Conservation (phyloP, 1,140 invertebrate genomes). For the Dreissena rostriformis region DNA sequence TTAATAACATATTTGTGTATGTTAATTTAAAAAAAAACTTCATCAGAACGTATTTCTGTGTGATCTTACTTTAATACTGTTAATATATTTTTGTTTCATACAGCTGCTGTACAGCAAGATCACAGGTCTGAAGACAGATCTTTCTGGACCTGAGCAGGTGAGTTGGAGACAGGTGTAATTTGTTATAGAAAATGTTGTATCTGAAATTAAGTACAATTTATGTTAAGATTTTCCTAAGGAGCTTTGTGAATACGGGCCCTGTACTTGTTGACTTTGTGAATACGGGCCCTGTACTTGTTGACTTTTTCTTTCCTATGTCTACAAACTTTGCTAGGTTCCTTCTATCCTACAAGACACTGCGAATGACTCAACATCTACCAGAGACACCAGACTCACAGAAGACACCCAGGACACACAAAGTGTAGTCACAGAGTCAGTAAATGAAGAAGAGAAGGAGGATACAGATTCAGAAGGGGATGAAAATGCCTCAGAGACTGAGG, state of each 20-base stretch:
- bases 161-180: background rate
- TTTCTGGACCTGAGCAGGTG: slow-evolving; percentile 86
- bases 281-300: too few relatives aligned
- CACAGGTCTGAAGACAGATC: slow-evolving; percentile 90
- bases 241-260: too few relatives aligned
- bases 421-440: slow-evolving; percentile 83
- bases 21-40: background rate
- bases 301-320: too few relatives aligned
- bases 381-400: background rate
- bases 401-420: background rate
- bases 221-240: too few relatives aligned
- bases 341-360: background rate
- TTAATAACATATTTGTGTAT: background rate
- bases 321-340: background rate
- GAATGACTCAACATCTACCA: background rate
- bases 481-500: slow-evolving; percentile 78
- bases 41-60: background rate
- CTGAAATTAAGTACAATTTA: too few relatives aligned
- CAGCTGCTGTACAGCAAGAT: slow-evolving; percentile 92
- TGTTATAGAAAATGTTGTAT: background rate
- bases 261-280: too few relatives aligned
- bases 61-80: slow-evolving; percentile 19
- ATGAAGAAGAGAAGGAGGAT: slow-evolving; percentile 82
- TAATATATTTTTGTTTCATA: slow-evolving; percentile 55
- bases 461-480: slow-evolving; percentile 12